A percentile compares a stretch with the other conserved stretches of the same genome.
These are phyloP conservation scores for Orchesella cincta DNA, from an alignment of 1,140 invertebrate genomes.

Conservation along the genomic window DNA sequence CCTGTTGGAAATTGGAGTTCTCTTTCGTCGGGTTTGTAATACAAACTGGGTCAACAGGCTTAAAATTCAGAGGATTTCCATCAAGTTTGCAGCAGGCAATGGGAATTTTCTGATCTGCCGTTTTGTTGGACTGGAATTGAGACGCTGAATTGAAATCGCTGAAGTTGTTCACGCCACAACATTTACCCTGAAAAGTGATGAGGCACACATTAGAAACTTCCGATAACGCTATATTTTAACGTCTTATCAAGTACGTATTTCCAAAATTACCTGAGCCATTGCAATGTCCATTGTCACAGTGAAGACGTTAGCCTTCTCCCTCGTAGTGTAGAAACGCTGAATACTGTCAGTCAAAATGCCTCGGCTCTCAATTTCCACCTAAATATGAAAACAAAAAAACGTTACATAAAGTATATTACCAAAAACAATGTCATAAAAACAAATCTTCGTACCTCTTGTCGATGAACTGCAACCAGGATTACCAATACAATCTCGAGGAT, in stretches of 20 bases:
- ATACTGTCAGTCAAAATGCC: conserved; percentile 49
- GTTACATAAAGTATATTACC: neutral
- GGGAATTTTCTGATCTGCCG: conserved; percentile 58
- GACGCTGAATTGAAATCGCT: conserved; percentile 65
- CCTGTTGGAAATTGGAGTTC: conserved; percentile 67
- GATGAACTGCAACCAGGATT: conserved; percentile 70
- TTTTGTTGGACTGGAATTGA: conserved; percentile 58
- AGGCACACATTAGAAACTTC: neutral
- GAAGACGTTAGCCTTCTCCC: conserved; percentile 52
- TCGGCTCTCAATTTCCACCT: conserved; percentile 52
- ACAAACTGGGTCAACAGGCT: conserved; percentile 60
- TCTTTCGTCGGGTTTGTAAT: conserved; percentile 59
- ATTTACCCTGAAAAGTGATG: conserved; percentile 63
- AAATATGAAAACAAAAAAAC: conserved; percentile 31
- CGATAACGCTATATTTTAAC: too few relatives aligned
- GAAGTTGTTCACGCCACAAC: conserved; percentile 75
- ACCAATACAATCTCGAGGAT: conserved; percentile 71
- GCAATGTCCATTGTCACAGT: conserved; percentile 54
- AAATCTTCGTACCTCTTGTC: conserved; percentile 61
- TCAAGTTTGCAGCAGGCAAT: conserved; percentile 67
- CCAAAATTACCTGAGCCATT: conserved; percentile 53
- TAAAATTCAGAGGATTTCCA: conserved; percentile 55
- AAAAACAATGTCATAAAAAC: neutral
- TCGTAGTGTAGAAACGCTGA: conserved; percentile 53
- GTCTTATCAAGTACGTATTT: too few relatives aligned